phyloP scores from a whole-genome alignment of 2,888 invertebrate genomes.

The Hirtodrosophila duncani region DNA sequence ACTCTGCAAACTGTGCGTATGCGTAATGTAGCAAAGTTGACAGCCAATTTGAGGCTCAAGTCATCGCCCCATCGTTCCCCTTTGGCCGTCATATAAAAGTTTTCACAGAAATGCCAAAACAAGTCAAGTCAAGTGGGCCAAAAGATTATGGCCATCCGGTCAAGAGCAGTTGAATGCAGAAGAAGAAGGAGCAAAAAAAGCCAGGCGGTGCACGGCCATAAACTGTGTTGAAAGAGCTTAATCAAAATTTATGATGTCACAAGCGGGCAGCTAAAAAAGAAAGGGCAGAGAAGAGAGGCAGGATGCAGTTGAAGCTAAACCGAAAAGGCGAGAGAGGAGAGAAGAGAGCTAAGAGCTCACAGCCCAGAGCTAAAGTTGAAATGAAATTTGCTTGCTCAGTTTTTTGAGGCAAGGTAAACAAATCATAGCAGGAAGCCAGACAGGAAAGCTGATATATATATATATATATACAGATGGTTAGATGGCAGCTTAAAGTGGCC shows the following conservation, averaged over 20 bases:
- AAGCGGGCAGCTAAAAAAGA: slow-evolving; percentile 37
- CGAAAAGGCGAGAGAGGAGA: slow-evolving; percentile 9
- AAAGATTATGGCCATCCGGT: neutral
- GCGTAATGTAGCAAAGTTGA: neutral
- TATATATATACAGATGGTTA: slow-evolving; percentile 1
- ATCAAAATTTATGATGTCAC: slow-evolving; percentile 66
- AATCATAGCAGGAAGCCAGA: neutral
- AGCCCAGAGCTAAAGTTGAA: slow-evolving; percentile 13
- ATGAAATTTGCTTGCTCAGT: slow-evolving; percentile 24
- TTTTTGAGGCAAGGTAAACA: neutral
- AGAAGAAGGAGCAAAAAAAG: neutral
- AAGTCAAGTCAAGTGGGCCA: slow-evolving; percentile 28
- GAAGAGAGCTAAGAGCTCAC: neutral
- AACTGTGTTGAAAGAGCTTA: slow-evolving; percentile 65
- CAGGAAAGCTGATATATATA: neutral
- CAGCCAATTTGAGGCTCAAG: slow-evolving; percentile 20
- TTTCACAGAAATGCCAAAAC: slow-evolving; percentile 30
- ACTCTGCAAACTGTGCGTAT: slow-evolving; percentile 28
- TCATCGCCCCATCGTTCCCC: slow-evolving; percentile 3
- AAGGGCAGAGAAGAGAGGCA: neutral
- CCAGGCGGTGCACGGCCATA: slow-evolving; percentile 28
- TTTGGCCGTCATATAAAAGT: slow-evolving; percentile 2
- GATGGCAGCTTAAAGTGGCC: no score
- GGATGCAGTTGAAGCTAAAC: slow-evolving; percentile 12
- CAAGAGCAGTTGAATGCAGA: neutral